These are phyloP conservation scores for Thera obeliscata DNA, from an alignment of 2,888 invertebrate species.

Conservation along the genomic window DNA sequence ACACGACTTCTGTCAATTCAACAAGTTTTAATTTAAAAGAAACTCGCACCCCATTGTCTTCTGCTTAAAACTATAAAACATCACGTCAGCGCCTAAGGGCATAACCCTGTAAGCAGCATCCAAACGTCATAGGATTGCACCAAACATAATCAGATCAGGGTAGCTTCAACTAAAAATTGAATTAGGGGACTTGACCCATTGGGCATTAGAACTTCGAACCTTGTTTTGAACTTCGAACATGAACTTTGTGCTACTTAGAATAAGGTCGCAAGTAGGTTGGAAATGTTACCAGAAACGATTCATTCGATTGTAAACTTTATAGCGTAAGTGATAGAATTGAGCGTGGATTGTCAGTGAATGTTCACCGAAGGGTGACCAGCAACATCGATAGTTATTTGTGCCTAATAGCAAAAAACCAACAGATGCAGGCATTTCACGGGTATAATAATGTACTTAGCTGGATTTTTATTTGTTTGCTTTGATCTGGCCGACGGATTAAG, in stretches of 20 bases:
- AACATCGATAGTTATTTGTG: conserved; percentile 80
- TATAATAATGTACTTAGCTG: conserved; percentile 81
- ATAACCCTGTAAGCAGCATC: conserved; percentile 48
- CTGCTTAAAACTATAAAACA: conserved; percentile 37
- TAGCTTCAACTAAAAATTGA: conserved; percentile 73
- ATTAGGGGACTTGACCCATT: conserved; percentile 78
- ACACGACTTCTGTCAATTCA: background rate
- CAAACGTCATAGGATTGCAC: conserved; percentile 66
- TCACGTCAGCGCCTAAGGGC: conserved; percentile 48
- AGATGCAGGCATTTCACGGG: conserved; percentile 83
- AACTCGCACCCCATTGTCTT: conserved; percentile 1
- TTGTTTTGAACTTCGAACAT: conserved; percentile 24
- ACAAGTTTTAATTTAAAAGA: conserved; percentile 6
- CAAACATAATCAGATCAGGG: conserved; percentile 76
- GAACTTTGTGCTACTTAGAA: conserved; percentile 22
- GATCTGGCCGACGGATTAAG: conserved; percentile 61
- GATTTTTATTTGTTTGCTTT: conserved; percentile 78
- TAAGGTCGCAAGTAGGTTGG: conserved; percentile 20
- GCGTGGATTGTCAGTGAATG: conserved; percentile 16
- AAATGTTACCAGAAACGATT: background rate
- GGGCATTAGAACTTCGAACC: conserved; percentile 38
- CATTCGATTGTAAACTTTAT: conserved; percentile 11
- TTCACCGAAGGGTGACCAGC: conserved; percentile 57
- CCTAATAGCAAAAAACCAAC: conserved; percentile 82
- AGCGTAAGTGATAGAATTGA: conserved; percentile 14